These are phyloP conservation scores for Hydrotaea cyrtoneurina DNA, from an alignment of 2,888 invertebrate species.

Conservation along the genomic window DNA sequence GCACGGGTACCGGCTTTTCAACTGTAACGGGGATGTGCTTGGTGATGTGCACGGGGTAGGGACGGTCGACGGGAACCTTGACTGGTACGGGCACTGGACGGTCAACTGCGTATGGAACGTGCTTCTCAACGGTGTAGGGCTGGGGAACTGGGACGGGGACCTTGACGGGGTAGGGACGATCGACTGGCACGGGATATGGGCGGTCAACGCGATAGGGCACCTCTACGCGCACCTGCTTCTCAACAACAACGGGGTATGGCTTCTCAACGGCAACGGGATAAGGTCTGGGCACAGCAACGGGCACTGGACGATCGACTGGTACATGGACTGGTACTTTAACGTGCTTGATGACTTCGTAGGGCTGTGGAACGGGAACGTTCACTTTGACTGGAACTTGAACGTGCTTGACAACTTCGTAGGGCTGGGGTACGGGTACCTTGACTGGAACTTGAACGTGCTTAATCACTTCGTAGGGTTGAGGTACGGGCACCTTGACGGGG, in stretches of 20 bases:
- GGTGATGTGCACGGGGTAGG: constrained; percentile 84
- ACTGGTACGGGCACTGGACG: constrained; percentile 84
- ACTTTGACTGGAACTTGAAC: constrained; percentile 83
- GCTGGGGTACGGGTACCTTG: constrained; percentile 85
- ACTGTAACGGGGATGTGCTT: constrained; percentile 79
- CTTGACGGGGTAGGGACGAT: constrained; percentile 83
- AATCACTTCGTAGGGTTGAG: constrained; percentile 84
- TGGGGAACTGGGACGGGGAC: constrained; percentile 82
- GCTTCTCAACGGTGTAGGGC: constrained; percentile 87
- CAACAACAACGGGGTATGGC: constrained; percentile 81
- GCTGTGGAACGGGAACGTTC: constrained; percentile 84
- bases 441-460: constrained; percentile 84
- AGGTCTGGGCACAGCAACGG: constrained; percentile 84
- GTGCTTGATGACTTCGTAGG: constrained; percentile 82
- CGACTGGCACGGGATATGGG: constrained; percentile 86
- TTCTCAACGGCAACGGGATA: constrained; percentile 71
- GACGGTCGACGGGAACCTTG: constrained; percentile 86
- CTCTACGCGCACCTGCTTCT: constrained; percentile 85
- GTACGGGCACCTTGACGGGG: constrained; percentile 85
- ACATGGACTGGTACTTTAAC: constrained; percentile 85
- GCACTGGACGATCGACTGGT: constrained; percentile 85
- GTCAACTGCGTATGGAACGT: constrained; percentile 85
- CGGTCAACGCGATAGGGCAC: constrained; percentile 86
- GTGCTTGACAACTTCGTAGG: constrained; percentile 82
- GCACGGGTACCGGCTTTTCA: constrained; percentile 80